Evolutionary conservation across 2,113 vertebrate species (phyloP), one percentile per base, ranked within the genome.

Genomic region (Genyomyrus donnyi): DNA sequence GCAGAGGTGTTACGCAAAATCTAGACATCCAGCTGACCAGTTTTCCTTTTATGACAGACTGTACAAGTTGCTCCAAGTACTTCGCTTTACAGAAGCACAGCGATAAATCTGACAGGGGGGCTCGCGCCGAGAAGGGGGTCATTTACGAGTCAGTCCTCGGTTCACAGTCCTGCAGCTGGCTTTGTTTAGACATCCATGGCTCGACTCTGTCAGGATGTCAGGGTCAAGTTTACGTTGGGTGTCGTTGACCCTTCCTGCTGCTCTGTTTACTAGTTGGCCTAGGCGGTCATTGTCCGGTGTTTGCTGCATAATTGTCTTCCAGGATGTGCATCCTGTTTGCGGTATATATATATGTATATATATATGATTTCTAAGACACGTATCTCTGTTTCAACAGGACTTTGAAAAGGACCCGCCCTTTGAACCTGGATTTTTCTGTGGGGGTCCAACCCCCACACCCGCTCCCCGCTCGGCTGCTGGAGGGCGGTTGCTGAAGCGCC

Each of bases 261-360:
- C 27, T 21, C 50, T 52, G 50, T 87, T 56, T 87, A 9, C 1
- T 15, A 87, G 31, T 53, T 4, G 1, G 85, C 49, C 10, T 17
- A 58, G 87, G 19, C 13, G n/a, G 85, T 53, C 49, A 52, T 52
- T 53, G 85, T 50, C 85, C 49, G 1, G 49, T 87, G n/a, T 87
- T 52, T 53, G 21, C 21, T 27, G 52, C 39, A 8, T n/a, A 3
- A n/a, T 42, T 45, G 35, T 88, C 53, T 62, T 88, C 24, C 46
- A 87, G 85, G 85, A 87, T 53, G 49, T 53, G 49, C 87, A 62
- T 88, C 35, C 53, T 62, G 53, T 66, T 66, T 88, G 39, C 7
- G 31, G 35, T 88, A 17, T 39, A 42, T 42, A 53, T 19, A 85
- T 11, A 42, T 42, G 10, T 62, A 62, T 58, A 62, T 62, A n/a